Percentiles rank a stretch among this genome's conserved stretches.
Conservation (phyloP, 2,888 invertebrate genomes). For the Calliscelio sp. region DNA sequence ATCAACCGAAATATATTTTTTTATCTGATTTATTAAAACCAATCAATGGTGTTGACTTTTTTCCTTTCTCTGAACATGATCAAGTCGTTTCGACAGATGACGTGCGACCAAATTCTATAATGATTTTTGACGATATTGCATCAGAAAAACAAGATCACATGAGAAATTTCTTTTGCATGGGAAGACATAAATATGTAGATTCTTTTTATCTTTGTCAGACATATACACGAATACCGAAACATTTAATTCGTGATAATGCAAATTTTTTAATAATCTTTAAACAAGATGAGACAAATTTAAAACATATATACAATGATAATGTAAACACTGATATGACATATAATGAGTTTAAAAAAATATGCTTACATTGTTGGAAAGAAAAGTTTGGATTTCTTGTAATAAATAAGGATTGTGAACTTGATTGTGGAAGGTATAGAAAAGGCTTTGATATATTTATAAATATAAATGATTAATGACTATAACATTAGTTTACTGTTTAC, state of each 20-base stretch:
- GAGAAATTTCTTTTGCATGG: slow-evolving; percentile 57
- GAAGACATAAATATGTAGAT: slow-evolving; percentile 77
- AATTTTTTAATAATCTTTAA: slow-evolving; percentile 3
- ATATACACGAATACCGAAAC: background rate
- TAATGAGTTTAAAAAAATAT: slow-evolving; percentile 71
- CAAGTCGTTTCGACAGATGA: background rate
- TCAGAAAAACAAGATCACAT: slow-evolving; percentile 35
- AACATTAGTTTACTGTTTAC: background rate
- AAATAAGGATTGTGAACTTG: background rate
- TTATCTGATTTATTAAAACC: background rate
- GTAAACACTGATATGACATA: slow-evolving; percentile 5
- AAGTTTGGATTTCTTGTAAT: background rate
- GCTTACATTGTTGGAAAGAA: background rate
- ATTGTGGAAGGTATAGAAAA: background rate
- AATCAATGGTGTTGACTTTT: background rate
- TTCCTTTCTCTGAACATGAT: background rate
- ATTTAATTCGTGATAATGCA: background rate
- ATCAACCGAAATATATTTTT: background rate
- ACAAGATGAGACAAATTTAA: background rate
- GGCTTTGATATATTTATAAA: background rate
- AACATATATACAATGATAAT: slow-evolving; percentile 4
- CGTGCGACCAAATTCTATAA: slow-evolving; percentile 67
- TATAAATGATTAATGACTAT: background rate
- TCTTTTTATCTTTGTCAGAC: no score
- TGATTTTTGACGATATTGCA: slow-evolving; percentile 83